phyloP scores from a whole-genome alignment of 1,140 invertebrate species.

The Diachasmimorpha longicaudata region DNA sequence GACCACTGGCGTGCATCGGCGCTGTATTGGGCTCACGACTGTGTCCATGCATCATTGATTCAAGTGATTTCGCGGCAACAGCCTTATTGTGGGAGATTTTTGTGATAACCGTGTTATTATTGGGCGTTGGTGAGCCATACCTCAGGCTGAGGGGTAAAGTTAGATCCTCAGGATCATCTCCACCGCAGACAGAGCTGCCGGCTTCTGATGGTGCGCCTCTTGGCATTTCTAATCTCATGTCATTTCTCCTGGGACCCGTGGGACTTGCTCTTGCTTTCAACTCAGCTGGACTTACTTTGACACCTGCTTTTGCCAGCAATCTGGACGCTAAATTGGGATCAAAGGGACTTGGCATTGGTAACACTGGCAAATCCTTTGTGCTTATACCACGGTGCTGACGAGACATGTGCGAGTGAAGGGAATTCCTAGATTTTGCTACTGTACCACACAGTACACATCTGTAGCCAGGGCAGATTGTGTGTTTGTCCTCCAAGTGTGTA shows the following conservation, averaged over 20 bases:
- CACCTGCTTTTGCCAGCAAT: slow-evolving; percentile 83
- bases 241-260: slow-evolving; percentile 79
- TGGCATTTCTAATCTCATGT: slow-evolving; percentile 76
- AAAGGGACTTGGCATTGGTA: slow-evolving; percentile 89
- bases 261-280: slow-evolving; percentile 81
- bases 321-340: slow-evolving; percentile 84
- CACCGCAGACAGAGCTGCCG: slow-evolving; percentile 73
- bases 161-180: slow-evolving; percentile 82
- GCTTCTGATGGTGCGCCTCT: slow-evolving; percentile 70
- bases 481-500: slow-evolving; percentile 90
- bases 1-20: slow-evolving; percentile 39
- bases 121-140: slow-evolving; percentile 55
- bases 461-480: slow-evolving; percentile 90
- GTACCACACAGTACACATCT: slow-evolving; percentile 90
- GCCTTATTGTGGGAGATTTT: slow-evolving; percentile 46
- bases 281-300: slow-evolving; percentile 85
- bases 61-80: slow-evolving; percentile 68
- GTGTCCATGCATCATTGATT: slow-evolving; percentile 57
- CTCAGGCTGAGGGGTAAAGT: slow-evolving; percentile 66
- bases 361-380: slow-evolving; percentile 87
- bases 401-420: slow-evolving; percentile 90
- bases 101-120: slow-evolving; percentile 59
- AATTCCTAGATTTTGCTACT: slow-evolving; percentile 89
- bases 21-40: slow-evolving; percentile 64
- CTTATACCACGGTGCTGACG: slow-evolving; percentile 89